phyloP scores from a whole-genome alignment of 2,113 vertebrate species.

The Buteo buteo region DNA sequence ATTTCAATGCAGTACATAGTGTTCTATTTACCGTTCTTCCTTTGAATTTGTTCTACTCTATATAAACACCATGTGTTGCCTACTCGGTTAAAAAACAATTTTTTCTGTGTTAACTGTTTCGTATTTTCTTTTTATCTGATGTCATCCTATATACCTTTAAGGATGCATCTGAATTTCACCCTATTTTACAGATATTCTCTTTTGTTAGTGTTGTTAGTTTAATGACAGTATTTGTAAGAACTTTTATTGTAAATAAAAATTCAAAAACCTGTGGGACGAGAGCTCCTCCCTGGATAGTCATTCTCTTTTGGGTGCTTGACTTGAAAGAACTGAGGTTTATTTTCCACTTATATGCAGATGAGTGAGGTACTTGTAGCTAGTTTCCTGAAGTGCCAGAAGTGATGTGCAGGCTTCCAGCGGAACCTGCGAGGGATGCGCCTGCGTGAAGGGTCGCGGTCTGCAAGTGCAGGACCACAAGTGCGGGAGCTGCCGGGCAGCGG shows the following conservation, averaged over 20 bases:
- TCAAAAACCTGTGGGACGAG: background rate
- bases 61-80: background rate
- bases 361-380: background rate
- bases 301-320: background rate
- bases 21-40: background rate
- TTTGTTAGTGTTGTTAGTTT: background rate
- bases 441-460: accelerated
- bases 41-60: background rate
- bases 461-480: accelerated
- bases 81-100: background rate
- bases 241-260: background rate
- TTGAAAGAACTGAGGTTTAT: background rate
- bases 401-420: background rate
- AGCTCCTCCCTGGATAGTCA: background rate
- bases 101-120: background rate
- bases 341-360: background rate
- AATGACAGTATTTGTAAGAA: background rate
- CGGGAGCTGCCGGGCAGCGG: accelerated
- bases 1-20: background rate
- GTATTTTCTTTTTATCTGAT: slow-evolving; percentile 20
- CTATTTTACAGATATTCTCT: background rate
- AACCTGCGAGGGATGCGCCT: accelerated
- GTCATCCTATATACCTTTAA: background rate
- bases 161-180: background rate
- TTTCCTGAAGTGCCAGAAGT: background rate